Percentiles rank a stretch among this genome's conserved stretches.
These are phyloP conservation scores for Eurystomus glaucurus DNA, from an alignment of 2,797 vertebrate genomes.

Conservation along the genomic window DNA sequence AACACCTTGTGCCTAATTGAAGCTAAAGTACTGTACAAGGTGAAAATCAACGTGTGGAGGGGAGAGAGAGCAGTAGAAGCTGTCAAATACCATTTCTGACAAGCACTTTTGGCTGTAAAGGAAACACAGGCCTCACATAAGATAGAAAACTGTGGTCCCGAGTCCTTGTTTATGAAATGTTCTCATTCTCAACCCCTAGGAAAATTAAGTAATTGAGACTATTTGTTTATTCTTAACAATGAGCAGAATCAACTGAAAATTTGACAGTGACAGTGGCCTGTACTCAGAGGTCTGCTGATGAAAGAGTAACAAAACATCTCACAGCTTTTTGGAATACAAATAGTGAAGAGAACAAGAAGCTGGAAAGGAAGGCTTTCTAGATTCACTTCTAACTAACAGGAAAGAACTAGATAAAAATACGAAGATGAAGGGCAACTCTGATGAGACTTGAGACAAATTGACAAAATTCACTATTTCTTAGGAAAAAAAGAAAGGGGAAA, in stretches of 20 bases:
- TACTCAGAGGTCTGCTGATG: background rate
- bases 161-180: background rate
- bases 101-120: conserved; percentile 31
- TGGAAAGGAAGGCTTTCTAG: background rate
- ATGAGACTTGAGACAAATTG: background rate
- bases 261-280: background rate
- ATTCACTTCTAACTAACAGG: background rate
- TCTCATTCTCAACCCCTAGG: background rate
- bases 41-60: conserved; percentile 71
- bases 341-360: background rate
- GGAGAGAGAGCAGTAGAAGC: conserved; percentile 32
- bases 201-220: background rate
- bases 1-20: conserved; percentile 67
- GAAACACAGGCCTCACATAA: background rate
- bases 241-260: background rate
- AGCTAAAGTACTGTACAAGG: conserved; percentile 67
- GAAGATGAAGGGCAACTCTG: background rate
- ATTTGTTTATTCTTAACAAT: background rate
- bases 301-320: background rate
- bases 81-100: conserved; percentile 65
- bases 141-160: background rate
- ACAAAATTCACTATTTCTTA: background rate
- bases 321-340: background rate
- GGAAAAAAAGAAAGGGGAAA: background rate
- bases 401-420: conserved; percentile 1